phyloP scores from a whole-genome alignment of 1,140 invertebrate species.

The Kradibia gibbosae region DNA sequence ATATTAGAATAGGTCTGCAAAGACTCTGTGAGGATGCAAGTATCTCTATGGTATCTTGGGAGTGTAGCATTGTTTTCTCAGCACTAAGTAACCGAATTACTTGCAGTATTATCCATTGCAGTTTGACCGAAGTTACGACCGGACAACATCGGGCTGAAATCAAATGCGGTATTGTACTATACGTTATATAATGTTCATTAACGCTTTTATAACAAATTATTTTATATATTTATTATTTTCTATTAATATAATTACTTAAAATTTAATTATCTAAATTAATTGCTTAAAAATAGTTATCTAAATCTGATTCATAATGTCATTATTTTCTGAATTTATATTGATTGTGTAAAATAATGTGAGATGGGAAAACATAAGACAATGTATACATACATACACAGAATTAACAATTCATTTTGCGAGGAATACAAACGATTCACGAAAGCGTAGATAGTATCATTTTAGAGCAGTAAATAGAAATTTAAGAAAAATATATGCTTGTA shows the following conservation, averaged over 20 bases:
- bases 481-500: neutral
- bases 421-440: neutral
- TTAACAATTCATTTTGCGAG: neutral
- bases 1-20: neutral
- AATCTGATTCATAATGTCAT: no score
- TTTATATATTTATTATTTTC: no score
- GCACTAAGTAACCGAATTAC: slow-evolving; percentile 46
- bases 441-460: slow-evolving; percentile 7
- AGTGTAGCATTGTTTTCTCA: slow-evolving; percentile 13
- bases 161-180: neutral
- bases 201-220: no score
- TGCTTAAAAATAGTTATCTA: no score
- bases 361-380: neutral
- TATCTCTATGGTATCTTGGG: neutral
- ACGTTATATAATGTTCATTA: no score
- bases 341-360: neutral
- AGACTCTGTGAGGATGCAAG: neutral
- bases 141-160: neutral
- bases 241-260: no score
- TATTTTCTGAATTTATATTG: neutral
- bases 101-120: neutral
- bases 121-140: neutral
- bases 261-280: no score
- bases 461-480: neutral
- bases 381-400: neutral